Conservation (phyloP, 64 coral and sea anemone species). For the Stichodactyla helianthus region DNA sequence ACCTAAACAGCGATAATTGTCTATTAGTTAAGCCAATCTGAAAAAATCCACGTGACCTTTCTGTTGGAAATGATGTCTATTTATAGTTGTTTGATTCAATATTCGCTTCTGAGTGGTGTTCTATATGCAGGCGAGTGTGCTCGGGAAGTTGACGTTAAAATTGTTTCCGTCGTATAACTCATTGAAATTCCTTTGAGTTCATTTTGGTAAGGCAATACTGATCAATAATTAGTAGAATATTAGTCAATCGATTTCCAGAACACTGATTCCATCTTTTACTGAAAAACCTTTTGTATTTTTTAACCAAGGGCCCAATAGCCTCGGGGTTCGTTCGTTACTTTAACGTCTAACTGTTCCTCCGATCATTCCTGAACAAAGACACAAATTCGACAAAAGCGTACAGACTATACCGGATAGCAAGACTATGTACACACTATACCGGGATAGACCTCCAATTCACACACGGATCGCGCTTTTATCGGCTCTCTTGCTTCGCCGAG, state of each 20-base stretch:
- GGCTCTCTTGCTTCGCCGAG: too few species aligned
- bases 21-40: not conserved
- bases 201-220: not conserved
- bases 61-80: not conserved
- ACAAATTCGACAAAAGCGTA: too few species aligned
- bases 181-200: too few species aligned
- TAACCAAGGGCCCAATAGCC: not conserved
- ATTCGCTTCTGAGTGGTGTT: not conserved
- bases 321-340: not conserved
- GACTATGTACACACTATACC: too few species aligned
- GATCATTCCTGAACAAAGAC: too few species aligned
- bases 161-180: too few species aligned
- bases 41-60: not conserved
- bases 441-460: too few species aligned
- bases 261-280: not conserved
- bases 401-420: too few species aligned
- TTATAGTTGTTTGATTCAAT: not conserved
- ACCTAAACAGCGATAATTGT: not conserved
- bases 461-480: too few species aligned
- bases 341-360: too few species aligned
- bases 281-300: not conserved
- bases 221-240: not conserved
- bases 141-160: too few species aligned
- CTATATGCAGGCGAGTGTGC: not conserved
- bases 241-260: not conserved